Base-by-base conservation (phyloP, 2,113 vertebrate species). In the Toxostoma redivivum region DNA sequence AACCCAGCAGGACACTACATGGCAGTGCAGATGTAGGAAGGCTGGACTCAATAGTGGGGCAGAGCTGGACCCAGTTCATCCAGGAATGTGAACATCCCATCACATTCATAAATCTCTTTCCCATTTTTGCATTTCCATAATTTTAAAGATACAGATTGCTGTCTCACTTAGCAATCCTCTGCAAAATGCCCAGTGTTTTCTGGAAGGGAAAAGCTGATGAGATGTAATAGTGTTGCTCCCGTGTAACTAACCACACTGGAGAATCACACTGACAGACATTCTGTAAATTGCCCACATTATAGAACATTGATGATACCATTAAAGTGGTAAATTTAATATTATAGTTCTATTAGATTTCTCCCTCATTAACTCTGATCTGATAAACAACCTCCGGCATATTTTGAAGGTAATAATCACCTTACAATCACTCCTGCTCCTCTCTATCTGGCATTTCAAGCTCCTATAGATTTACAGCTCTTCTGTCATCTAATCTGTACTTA, bases 341-440 rank as follows among this genome's bases (percentile, higher is more conserved):
- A 80, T 76, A 83, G 88, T 74, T 69, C 87, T 95, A 66, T 95
- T 95, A 94, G 85, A 77, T 95, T 96, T 94, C 93, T 80, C 90
- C 70, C 58, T 80, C 90, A 53, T 92, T 94, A 96, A 96, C 82
- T 97, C 88, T 62, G 92, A 90, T 92, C 85, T 95, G 93, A 95
- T 89, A 83, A 95, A 96, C 93, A 94, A 89, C 76, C 92, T 92
- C 93, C 8, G 27, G 70, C 82, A 44, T 85, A 62, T 94, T 95
- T 87, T 83, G 60, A 93, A 96, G 92, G 85, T 92, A 93, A 94
- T 82, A 88, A 88, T 92, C 96, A 94, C 90, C 94, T 96, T 94
- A 69, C 72, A 79, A 53, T 91, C 90, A 76, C 57, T 87, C 17
- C 50, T 89, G 72, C 83, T 89, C 31, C 81, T 89, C 90, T 91